Evolutionary conservation across 2,888 invertebrate genomes (phyloP).

Genomic region (Seladonia tumulorum): DNA sequence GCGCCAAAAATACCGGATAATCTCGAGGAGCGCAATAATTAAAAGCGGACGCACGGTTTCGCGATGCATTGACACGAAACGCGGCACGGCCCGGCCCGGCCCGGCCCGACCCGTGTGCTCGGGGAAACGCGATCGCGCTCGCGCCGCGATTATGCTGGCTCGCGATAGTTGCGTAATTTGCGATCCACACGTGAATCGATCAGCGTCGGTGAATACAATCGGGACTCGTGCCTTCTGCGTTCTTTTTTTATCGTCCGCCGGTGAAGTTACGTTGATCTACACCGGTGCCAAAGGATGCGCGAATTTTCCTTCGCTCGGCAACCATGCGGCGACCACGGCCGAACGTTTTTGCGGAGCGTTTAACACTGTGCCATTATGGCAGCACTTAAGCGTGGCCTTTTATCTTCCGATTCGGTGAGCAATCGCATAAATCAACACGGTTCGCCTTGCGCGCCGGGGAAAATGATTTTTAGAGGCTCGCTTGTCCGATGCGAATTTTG

Average conservation of each 20-base stretch:
- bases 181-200: slow-evolving; percentile 23
- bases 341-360: background rate
- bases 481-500: background rate
- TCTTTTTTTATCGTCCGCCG: background rate
- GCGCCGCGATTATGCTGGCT: slow-evolving; percentile 10
- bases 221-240: background rate
- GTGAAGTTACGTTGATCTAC: background rate
- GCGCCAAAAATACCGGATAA: slow-evolving; percentile 65
- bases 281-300: background rate
- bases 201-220: background rate
- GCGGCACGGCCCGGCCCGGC: background rate
- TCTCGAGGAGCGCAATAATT: slow-evolving; percentile 56
- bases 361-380: slow-evolving; percentile 6
- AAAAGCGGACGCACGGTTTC: slow-evolving; percentile 48
- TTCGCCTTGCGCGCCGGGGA: background rate
- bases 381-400: slow-evolving; percentile 26
- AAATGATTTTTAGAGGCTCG: background rate
- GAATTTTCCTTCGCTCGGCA: background rate
- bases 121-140: background rate
- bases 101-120: background rate
- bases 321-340: background rate
- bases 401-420: slow-evolving; percentile 22
- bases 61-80: slow-evolving; percentile 36
- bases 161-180: slow-evolving; percentile 57
- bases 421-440: background rate